Evolutionary conservation across 2,797 vertebrate species (phyloP), one percentile per base, ranked within the genome.

Genomic region (Odontamblyopus lacepedii): DNA sequence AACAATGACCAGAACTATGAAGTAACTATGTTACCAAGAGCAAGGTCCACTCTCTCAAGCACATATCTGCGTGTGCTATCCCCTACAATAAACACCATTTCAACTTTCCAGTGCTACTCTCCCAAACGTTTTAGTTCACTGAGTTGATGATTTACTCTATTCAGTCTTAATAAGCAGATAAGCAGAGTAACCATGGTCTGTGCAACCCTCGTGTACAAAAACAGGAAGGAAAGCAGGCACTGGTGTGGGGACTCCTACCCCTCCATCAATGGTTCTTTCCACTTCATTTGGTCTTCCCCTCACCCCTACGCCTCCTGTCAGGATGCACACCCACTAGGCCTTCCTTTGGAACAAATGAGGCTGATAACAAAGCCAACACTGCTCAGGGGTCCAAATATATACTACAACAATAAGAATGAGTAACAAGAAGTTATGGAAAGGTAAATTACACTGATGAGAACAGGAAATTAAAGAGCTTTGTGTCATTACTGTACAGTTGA

Each of bases 211-310:
- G 26, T 27, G 0, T 32, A 77, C 67, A 84, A 88, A 89, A 92
- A 88, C 92, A 92, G 91, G 91, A 94, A 92, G 85, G 65, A 66
- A 63, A 53, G 72, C n/a, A 35, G 60, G 55, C 63, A 9, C 50
- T 27, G 80, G 66, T 80, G 67, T 78, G 76, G 76, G 55, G 69
- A 6, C n/a, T 65, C 61, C 51, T 55, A 63, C 68, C 76, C 27
- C 53, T 78, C 74, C 75, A 76, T 81, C 70, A 56, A 73, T 26
- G 16, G 56, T 15, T 80, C 88, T 90, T 92, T 90, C 87, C 86
- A 79, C 71, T 65, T 55, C 1, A 16, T 69, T 55, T 73, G 66
- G 65, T 67, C 76, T 60, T 27, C 70, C 56, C 59, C 35, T 63
- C 44, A 69, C 38, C 59, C 67, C 63, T 50, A 63, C 50, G 27